A percentile compares a stretch with the other conserved stretches of the same genome.
Evolutionary conservation across 2,797 vertebrate species (phyloP).

Genomic region (Pseudomugil tenellus): DNA sequence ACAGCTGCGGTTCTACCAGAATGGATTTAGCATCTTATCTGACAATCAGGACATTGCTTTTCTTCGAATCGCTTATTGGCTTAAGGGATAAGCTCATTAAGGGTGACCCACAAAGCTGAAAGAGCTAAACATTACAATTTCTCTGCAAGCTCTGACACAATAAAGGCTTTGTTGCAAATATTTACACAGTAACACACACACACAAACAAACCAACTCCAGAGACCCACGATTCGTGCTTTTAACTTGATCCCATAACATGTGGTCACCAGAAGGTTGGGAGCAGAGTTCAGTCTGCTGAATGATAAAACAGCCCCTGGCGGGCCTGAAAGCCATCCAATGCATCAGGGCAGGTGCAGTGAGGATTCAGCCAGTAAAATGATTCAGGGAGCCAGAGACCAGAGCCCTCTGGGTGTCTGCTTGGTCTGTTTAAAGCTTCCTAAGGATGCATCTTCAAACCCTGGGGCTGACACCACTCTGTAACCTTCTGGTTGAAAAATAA

Average conservation of each 20-base stretch:
- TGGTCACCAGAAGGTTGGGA: conserved; percentile 35
- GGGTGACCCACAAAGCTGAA: conserved; percentile 62
- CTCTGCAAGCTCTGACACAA: conserved; percentile 38
- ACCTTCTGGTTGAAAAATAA: background rate
- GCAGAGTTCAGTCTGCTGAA: conserved; percentile 40
- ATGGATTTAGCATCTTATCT: conserved; percentile 76
- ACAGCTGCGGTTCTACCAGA: conserved; percentile 39
- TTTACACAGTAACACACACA: conserved; percentile 22
- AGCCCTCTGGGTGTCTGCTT: conserved; percentile 30
- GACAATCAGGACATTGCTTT: conserved; percentile 74
- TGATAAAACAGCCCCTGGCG: conserved; percentile 41
- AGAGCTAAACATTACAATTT: conserved; percentile 68
- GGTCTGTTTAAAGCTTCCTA: conserved; percentile 35
- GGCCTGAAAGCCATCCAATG: conserved; percentile 32
- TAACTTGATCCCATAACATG: conserved; percentile 54
- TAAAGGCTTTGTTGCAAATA: conserved; percentile 40
- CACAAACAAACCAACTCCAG: conserved; percentile 5
- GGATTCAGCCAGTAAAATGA: conserved; percentile 27
- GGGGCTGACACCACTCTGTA: conserved; percentile 15
- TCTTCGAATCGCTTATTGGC: conserved; percentile 74
- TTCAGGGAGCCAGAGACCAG: conserved; percentile 34
- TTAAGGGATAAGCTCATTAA: conserved; percentile 76
- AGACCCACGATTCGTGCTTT: conserved; percentile 37
- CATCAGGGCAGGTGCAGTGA: conserved; percentile 29
- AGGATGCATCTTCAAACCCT: conserved; percentile 28